Conservation (phyloP, 2,888 invertebrate genomes). For the Polylopha cassiicola region DNA sequence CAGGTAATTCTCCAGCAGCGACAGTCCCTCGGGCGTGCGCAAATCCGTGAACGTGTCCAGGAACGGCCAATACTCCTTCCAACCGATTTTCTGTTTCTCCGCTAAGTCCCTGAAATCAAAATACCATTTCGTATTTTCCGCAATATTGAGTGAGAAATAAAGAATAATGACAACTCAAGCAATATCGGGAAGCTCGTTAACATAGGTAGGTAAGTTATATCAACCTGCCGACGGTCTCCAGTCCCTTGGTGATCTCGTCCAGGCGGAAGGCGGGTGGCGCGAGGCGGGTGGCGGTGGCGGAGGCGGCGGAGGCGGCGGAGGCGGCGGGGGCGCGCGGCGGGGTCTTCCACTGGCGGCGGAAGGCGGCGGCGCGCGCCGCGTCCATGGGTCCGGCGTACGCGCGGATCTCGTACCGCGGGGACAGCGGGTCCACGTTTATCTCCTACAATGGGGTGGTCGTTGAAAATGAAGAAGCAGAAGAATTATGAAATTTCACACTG, state of each 20-base stretch:
- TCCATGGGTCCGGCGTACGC: slow-evolving; percentile 96
- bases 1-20: slow-evolving; percentile 85
- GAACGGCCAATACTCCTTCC: slow-evolving; percentile 97
- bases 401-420: slow-evolving; percentile 84
- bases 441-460: slow-evolving; percentile 56
- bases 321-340: slow-evolving; percentile 82
- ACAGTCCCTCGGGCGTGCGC: slow-evolving; percentile 83
- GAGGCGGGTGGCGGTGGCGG: too few species aligned
- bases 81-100: slow-evolving; percentile 83
- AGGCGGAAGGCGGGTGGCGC: slow-evolving; percentile 66
- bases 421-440: slow-evolving; percentile 80
- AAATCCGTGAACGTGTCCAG: slow-evolving; percentile 89
- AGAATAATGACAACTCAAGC: too few species aligned
- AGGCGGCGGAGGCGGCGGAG: slow-evolving; percentile 81
- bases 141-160: too few species aligned
- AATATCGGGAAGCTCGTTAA: background rate
- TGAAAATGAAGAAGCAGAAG: too few species aligned
- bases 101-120: slow-evolving; percentile 78
- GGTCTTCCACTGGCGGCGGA: slow-evolving; percentile 89
- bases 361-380: slow-evolving; percentile 81
- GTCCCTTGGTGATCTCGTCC: slow-evolving; percentile 88
- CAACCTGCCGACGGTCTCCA: slow-evolving; percentile 89
- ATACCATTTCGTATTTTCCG: too few species aligned
- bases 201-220: background rate
- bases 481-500: too few species aligned